Conservation (phyloP, 2,888 invertebrate genomes). For the Norana najaformis region DNA sequence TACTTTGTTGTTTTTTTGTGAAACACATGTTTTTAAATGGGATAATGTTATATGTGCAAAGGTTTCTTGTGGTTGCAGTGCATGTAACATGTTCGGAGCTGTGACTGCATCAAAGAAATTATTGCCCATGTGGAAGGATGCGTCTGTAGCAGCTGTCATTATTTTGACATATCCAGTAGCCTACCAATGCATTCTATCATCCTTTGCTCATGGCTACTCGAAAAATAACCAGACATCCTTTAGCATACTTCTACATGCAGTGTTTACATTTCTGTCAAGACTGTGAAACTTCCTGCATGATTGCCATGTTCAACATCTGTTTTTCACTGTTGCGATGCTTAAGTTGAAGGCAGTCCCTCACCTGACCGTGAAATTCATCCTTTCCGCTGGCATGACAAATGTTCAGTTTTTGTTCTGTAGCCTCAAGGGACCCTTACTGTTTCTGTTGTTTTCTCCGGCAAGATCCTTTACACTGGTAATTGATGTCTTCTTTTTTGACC, state of each 20-base stretch:
- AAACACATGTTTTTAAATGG: not conserved
- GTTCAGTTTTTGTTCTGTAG: not conserved
- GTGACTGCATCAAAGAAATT: not conserved
- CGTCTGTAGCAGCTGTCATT: not conserved
- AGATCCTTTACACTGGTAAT: not conserved
- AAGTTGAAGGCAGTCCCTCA: too few species aligned
- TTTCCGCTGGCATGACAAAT: not conserved
- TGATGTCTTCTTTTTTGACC: too few species aligned
- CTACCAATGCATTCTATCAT: not conserved
- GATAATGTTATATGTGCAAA: not conserved
- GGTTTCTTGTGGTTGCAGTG: not conserved
- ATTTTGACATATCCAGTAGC: constrained; percentile 5
- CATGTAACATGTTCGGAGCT: not conserved
- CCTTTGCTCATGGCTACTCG: not conserved
- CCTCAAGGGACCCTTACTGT: not conserved
- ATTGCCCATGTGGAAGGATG: not conserved
- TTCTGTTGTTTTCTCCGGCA: not conserved
- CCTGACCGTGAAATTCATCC: not conserved
- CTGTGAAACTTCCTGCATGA: not conserved
- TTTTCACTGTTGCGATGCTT: not conserved
- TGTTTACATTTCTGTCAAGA: not conserved
- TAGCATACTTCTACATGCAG: not conserved
- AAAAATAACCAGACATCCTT: not conserved
- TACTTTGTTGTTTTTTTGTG: not conserved
- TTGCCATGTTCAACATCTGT: constrained; percentile 6